Conservation (phyloP, 2,888 invertebrate species). For the Cheilosia pagana region DNA sequence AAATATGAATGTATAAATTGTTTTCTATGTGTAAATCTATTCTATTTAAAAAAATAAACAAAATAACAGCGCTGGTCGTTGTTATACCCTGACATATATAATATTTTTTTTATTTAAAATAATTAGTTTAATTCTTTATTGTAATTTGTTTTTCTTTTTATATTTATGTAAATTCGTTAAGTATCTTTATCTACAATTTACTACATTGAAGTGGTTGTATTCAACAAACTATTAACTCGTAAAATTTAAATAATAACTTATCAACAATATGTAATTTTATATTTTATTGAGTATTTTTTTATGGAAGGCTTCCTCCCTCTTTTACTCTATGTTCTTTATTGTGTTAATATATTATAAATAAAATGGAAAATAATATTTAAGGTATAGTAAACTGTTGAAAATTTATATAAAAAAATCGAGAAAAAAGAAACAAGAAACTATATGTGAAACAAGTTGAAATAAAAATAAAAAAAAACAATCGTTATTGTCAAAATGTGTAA, state of each 20-base stretch:
- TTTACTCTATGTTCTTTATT: conserved; percentile 32
- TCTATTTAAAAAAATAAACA: conserved; percentile 23
- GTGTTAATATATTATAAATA: conserved; percentile 35
- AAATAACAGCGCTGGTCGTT: conserved; percentile 56
- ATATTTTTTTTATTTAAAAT: conserved; percentile 12
- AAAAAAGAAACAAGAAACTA: conserved; percentile 6
- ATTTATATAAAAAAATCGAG: conserved; percentile 40
- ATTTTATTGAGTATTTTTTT: conserved; percentile 53
- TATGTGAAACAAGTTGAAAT: conserved; percentile 53
- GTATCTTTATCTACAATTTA: conserved; percentile 11
- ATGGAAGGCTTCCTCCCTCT: conserved; percentile 41
- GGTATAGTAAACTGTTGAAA: conserved; percentile 52
- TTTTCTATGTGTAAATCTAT: conserved; percentile 38
- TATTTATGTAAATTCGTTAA: background rate
- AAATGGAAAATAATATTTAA: conserved; percentile 39
- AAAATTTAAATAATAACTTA: conserved; percentile 24
- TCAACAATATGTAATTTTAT: conserved; percentile 19
- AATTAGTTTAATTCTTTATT: conserved; percentile 30
- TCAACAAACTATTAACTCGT: conserved; percentile 48
- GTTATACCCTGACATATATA: conserved; percentile 26
- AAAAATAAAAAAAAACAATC: conserved; percentile 25
- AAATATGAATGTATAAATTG: conserved; percentile 30
- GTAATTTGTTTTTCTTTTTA: conserved; percentile 23
- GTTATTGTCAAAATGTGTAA: conserved; percentile 23
- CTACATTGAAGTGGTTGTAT: conserved; percentile 61